These are phyloP conservation scores for Automeris io DNA, from an alignment of 2,888 invertebrate genomes.

Conservation along the genomic window DNA sequence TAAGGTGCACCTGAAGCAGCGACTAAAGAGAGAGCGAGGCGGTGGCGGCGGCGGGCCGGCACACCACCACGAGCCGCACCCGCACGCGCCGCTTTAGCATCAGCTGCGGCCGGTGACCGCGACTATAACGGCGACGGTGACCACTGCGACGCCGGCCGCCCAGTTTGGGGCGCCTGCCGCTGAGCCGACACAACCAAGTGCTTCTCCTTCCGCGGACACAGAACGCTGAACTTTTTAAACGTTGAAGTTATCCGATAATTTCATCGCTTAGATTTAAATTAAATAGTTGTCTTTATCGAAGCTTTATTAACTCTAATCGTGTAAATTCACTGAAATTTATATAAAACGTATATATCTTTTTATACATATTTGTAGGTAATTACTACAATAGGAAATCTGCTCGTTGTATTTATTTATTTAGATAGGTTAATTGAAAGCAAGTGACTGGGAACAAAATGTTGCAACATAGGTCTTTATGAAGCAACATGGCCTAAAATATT, in stretches of 20 bases:
- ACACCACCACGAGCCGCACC: conserved; percentile 69
- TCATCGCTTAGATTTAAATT: conserved; percentile 69
- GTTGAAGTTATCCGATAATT: conserved; percentile 75
- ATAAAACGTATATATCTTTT: conserved; percentile 56
- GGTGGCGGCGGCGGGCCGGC: conserved; percentile 57
- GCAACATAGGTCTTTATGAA: conserved; percentile 35
- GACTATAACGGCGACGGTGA: conserved; percentile 11
- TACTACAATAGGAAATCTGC: conserved; percentile 51
- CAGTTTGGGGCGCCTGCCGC: conserved; percentile 6
- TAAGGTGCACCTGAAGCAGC: conserved; percentile 97
- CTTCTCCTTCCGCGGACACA: conserved; percentile 27
- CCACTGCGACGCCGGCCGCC: conserved; percentile 13
- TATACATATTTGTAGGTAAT: conserved; percentile 70
- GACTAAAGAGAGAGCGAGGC: conserved; percentile 90
- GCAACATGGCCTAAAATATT: conserved; percentile 61
- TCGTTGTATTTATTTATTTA: conserved; percentile 71
- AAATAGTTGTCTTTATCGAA: conserved; percentile 65
- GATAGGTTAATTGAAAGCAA: conserved; percentile 67
- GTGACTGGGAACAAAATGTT: conserved; percentile 69
- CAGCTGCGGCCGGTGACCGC: conserved; percentile 45
- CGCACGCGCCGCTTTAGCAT: conserved; percentile 70
- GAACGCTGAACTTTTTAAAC: conserved; percentile 60
- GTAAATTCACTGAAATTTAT: conserved; percentile 71
- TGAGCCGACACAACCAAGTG: conserved; percentile 20
- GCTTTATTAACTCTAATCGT: conserved; percentile 77